These are phyloP conservation scores for Temnothorax unifasciatus DNA, from an alignment of 2,888 invertebrate genomes.

Conservation along the genomic window DNA sequence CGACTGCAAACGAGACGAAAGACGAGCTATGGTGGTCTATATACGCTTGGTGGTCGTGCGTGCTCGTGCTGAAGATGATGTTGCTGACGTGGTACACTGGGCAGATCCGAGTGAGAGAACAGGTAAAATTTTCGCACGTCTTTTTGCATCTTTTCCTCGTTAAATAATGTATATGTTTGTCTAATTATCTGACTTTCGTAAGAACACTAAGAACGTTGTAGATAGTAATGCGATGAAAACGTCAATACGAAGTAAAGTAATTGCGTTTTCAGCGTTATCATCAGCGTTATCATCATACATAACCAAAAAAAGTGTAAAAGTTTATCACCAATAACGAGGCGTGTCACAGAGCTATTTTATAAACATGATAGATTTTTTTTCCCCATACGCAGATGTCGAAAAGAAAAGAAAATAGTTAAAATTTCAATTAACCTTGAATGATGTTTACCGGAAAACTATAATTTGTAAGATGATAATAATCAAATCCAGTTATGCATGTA, in stretches of 20 bases:
- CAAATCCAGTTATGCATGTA: background rate
- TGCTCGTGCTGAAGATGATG: conserved; percentile 79
- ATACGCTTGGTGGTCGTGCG: conserved; percentile 77
- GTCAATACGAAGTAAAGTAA: background rate
- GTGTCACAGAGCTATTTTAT: background rate
- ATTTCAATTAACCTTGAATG: background rate
- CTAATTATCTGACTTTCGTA: background rate
- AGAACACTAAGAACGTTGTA: background rate
- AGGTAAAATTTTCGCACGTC: conserved; percentile 69
- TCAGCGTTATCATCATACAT: background rate
- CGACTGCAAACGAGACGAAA: conserved; percentile 34
- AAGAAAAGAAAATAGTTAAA: background rate
- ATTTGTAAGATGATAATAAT: background rate
- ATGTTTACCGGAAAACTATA: background rate
- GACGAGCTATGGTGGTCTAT: conserved; percentile 69
- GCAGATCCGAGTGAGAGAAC: conserved; percentile 71
- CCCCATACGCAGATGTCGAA: background rate
- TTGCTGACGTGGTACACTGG: conserved; percentile 79
- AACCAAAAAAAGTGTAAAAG: background rate
- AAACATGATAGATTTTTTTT: background rate
- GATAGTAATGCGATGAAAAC: background rate
- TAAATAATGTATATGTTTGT: background rate
- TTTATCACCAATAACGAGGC: background rate
- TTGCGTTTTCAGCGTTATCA: background rate
- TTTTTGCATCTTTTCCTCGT: background rate